Evolutionary conservation across 2,113 vertebrate species (phyloP), one percentile per base, ranked within the genome.

Genomic region (Ramphastos sulfuratus): DNA sequence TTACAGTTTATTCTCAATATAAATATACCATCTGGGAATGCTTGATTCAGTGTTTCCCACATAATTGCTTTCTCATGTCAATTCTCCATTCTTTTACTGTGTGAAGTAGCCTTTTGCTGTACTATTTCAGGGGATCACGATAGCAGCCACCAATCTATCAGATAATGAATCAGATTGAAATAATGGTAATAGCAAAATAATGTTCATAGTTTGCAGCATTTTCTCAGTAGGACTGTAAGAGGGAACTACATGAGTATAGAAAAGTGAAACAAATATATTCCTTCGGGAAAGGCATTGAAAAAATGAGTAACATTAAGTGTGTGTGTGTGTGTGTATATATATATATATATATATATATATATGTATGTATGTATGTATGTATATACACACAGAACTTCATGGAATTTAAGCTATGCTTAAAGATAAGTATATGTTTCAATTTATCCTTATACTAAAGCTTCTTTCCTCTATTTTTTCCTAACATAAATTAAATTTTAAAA

Each of bases 21-120:
- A 97, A 95, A 96, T 92, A 89, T 95, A 96, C 88, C 96, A 95
- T 88, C 90, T 94, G 97, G 97, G 97, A 96, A 96, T 87, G 94
- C 55, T 82, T 85, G 90, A 92, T 87, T 79, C 88, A 84, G 61
- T 67, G 90, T 88, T 96, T 96, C 97, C 95, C 95, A 93, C 89
- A 67, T 94, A 96, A 97, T 96, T 96, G 80, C 95, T 94, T 92
- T 95, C 95, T 96, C 94, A 88, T 93, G 95, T 91, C 94, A 85
- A 5, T 87, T 93, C 87, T 90, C 90, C 70, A 11, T 42, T 79
- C 91, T 91, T 84, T 74, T 78, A 78, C 88, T 79, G 85, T 94
- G 71, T 72, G 81, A 76, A 95, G 81, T 7, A 85, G 72, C 58
- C 80, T 82, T 66, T 67, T 63, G 33, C 61, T 90, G 74, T 42